Conservation (phyloP, 2,113 vertebrate genomes). For the Murina feae region DNA sequence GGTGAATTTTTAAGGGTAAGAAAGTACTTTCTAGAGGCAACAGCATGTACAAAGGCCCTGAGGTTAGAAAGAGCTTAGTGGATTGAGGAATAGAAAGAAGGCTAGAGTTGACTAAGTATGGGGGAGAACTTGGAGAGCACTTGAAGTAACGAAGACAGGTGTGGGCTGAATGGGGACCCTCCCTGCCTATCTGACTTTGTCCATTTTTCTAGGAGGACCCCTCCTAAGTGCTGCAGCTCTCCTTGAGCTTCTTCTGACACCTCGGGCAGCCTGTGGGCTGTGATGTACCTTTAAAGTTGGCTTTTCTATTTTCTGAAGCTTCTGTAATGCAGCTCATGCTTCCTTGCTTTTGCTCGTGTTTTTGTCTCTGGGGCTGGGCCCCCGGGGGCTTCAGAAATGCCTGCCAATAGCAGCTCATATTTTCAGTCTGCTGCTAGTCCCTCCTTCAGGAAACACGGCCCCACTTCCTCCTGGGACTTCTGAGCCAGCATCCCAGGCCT, state of each 20-base stretch:
- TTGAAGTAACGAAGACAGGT: background rate
- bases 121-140: background rate
- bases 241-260: background rate
- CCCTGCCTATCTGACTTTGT: background rate
- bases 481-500: slow-evolving; percentile 27
- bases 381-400: background rate
- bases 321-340: background rate
- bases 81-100: background rate
- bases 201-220: background rate
- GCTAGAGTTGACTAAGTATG: background rate
- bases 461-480: slow-evolving; percentile 36
- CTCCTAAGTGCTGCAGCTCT: background rate
- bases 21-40: background rate
- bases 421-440: slow-evolving; percentile 25
- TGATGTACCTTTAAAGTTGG: background rate
- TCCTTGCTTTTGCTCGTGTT: slow-evolving; percentile 28
- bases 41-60: background rate
- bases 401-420: background rate
- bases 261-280: background rate
- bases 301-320: slow-evolving; percentile 7
- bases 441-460: background rate
- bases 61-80: background rate
- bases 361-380: background rate
- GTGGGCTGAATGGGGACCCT: background rate
- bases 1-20: background rate